phyloP scores from a whole-genome alignment of 1,140 invertebrate genomes.

The Bombus polaris region DNA sequence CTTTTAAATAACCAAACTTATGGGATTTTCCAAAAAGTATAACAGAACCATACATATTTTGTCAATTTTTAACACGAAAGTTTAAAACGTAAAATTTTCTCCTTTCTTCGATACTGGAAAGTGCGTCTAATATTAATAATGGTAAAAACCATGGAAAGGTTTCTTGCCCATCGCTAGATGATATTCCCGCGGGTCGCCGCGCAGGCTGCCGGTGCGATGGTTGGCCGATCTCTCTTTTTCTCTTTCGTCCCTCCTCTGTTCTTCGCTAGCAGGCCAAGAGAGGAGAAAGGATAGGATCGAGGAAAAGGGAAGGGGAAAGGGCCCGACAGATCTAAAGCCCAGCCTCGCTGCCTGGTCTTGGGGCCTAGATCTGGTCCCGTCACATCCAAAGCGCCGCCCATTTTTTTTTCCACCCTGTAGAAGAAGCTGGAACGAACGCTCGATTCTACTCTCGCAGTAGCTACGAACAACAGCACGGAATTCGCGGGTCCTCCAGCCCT shows the following conservation, averaged over 20 bases:
- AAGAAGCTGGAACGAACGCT: conserved; percentile 43
- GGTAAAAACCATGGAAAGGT: neutral
- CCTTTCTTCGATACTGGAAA: neutral
- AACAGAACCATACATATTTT: too few species aligned
- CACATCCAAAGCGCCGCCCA: conserved; percentile 79
- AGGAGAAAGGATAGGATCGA: conserved; percentile 29
- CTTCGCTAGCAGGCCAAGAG: conserved; percentile 2
- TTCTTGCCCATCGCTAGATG: conserved; percentile 64
- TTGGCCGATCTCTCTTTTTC: conserved; percentile 65
- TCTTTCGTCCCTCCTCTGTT: conserved; percentile 47
- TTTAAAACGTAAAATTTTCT: too few species aligned
- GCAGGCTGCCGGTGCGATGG: conserved; percentile 72
- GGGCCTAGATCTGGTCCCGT: conserved; percentile 65
- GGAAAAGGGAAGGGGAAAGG: conserved; percentile 45
- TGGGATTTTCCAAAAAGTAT: too few species aligned
- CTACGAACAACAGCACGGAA: conserved; percentile 48
- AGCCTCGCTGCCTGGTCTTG: conserved; percentile 67
- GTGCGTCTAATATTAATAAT: neutral
- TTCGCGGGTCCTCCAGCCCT: conserved; percentile 46
- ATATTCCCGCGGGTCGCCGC: conserved; percentile 76
- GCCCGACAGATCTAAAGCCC: conserved; percentile 72
- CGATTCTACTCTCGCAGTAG: conserved; percentile 8
- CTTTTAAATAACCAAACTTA: too few species aligned
- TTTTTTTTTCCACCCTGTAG: conserved; percentile 75
- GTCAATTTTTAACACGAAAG: too few species aligned